Conservation (phyloP, 2,888 invertebrate genomes). For the Celastrina argiolus region DNA sequence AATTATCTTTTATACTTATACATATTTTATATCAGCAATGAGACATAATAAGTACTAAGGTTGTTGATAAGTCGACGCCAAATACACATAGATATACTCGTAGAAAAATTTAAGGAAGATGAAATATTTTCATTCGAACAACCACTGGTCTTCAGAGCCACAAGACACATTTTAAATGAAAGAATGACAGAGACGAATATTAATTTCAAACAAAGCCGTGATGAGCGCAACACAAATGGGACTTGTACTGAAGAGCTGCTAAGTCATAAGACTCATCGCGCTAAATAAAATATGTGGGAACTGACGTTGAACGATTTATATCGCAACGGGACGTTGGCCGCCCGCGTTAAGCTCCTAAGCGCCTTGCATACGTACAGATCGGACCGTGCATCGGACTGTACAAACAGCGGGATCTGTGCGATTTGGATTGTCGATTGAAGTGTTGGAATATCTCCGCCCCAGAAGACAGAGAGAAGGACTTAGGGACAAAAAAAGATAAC, state of each 20-base stretch:
- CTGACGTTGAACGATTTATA: slow-evolving; percentile 44
- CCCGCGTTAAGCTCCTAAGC: slow-evolving; percentile 41
- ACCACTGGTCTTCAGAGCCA: neutral
- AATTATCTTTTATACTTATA: neutral
- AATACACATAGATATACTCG: no score
- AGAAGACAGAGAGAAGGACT: no score
- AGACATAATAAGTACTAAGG: neutral
- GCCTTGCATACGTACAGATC: no score
- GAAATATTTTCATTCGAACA: neutral
- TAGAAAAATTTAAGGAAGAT: neutral
- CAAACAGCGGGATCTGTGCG: no score
- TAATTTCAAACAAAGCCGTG: slow-evolving; percentile 42
- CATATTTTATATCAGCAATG: no score
- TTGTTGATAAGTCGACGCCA: neutral
- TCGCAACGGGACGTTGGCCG: slow-evolving; percentile 51
- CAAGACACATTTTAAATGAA: slow-evolving; percentile 38
- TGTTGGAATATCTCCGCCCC: no score
- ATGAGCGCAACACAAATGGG: slow-evolving; percentile 39
- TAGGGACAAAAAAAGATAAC: no score
- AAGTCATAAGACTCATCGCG: slow-evolving; percentile 43
- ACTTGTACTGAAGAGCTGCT: slow-evolving; percentile 40
- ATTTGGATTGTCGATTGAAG: no score
- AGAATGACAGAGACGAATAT: slow-evolving; percentile 46
- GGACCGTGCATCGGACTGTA: no score
- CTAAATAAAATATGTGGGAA: slow-evolving; percentile 39